A percentile compares a stretch with the other conserved stretches of the same genome.
Evolutionary conservation across 2,888 invertebrate genomes (phyloP).

Genomic region (Drosophila tanythrix): DNA sequence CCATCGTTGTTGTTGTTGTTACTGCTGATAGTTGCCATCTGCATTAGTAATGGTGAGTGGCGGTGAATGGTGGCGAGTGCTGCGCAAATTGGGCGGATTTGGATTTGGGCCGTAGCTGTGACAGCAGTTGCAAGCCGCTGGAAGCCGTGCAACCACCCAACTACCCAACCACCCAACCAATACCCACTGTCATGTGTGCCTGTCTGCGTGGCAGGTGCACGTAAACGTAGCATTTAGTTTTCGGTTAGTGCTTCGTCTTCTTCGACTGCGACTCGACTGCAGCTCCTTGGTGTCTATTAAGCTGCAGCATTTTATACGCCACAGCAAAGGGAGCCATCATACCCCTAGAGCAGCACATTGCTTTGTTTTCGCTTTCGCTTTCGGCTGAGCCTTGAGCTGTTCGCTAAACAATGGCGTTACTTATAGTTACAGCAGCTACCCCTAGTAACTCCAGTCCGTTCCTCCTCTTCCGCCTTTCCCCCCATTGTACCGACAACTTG

Average conservation of each 20-base stretch:
- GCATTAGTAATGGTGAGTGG: slow-evolving; percentile 76
- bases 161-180: neutral
- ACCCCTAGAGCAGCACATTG: slow-evolving; percentile 11
- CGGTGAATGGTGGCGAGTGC: slow-evolving; percentile 55
- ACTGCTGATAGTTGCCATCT: slow-evolving; percentile 72
- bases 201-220: slow-evolving; percentile 43
- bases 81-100: slow-evolving; percentile 73
- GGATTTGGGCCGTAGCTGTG: slow-evolving; percentile 43
- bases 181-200: slow-evolving; percentile 20
- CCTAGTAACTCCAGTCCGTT: neutral
- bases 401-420: slow-evolving; percentile 61
- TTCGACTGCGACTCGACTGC: slow-evolving; percentile 31
- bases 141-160: neutral
- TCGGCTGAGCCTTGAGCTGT: slow-evolving; percentile 38
- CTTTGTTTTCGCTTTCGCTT: slow-evolving; percentile 56
- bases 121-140: slow-evolving; percentile 23
- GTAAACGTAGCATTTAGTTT: slow-evolving; percentile 68
- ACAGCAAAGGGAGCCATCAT: slow-evolving; percentile 7
- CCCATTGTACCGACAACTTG: slow-evolving; percentile 54
- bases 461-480: slow-evolving; percentile 50
- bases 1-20: slow-evolving; percentile 27
- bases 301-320: slow-evolving; percentile 51
- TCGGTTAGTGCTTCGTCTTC: slow-evolving; percentile 23
- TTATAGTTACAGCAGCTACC: slow-evolving; percentile 30
- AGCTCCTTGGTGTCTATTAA: slow-evolving; percentile 72